Base-by-base conservation (phyloP, 1,140 invertebrate genomes). In the Drosophila kurseongensis region DNA sequence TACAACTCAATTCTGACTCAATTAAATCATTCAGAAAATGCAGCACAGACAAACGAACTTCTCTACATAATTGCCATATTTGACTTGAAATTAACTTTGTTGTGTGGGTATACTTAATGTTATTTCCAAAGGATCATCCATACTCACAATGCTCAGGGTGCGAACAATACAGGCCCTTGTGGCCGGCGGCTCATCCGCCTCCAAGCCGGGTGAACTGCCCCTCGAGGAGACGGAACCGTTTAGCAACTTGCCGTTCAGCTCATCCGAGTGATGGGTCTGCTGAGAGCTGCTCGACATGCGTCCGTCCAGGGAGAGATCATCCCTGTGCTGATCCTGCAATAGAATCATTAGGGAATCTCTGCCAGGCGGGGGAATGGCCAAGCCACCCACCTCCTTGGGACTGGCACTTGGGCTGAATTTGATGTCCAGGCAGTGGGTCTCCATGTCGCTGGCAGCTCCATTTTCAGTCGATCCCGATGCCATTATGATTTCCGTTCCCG, bases 61-160 rank as follows among this genome's bases (percentile, higher is more conserved):
- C 18, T 23, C 18, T 23, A 2, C 18, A 23, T 23, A 23, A 23
- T 23, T 23, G 18, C 18, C 18, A 2, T 23, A 23, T 23, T 23
- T 23, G 18, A 23, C 18, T 23, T 23, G 2, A 23, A 23, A 23
- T 23, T 23, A 23, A 2, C 18, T 23, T 23, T 23, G 10, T 9
- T 32, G 29, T 29, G 7, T 29, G 8, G 29, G 7, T 32, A 32
- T 7, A 32, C 29, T 13, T 36, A 59, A 18, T 56, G 5, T 35
- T 27, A 12, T 0, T n/a, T 12, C n/a, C 38, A 5, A 42, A 59
- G 38, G 38, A 32, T 45, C 41, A n/a, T 5, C 44, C 67, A 68
- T 78, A 94, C 94, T 94, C 90, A 94, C 94, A 92, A 94, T 94
- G 89, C 93, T 94, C 56, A 94, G 86, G 18, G 94, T 92, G 57